Evolutionary conservation across 2,113 vertebrate genomes (phyloP).

Genomic region (Poeciliopsis turrubarensis): DNA sequence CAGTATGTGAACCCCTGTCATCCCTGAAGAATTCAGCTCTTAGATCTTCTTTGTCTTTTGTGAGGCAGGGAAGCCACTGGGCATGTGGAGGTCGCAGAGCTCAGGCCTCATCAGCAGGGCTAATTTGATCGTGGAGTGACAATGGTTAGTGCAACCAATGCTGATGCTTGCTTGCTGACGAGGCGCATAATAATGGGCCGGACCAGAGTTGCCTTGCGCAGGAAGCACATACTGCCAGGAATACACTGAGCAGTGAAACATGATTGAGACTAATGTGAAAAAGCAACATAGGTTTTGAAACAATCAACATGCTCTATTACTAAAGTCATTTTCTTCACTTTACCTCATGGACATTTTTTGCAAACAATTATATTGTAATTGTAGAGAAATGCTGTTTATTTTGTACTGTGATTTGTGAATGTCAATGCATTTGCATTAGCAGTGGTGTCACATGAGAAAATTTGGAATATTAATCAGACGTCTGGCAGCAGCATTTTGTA

Average conservation of each 20-base stretch:
- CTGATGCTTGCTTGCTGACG: constrained; percentile 37
- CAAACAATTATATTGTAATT: too few species aligned
- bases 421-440: too few species aligned
- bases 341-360: too few species aligned
- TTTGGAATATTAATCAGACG: too few species aligned
- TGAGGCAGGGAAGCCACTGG: constrained; percentile 74
- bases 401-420: too few species aligned
- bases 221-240: constrained; percentile 21
- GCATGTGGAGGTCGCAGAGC: constrained; percentile 87
- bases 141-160: constrained; percentile 78
- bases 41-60: constrained; percentile 73
- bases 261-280: too few species aligned
- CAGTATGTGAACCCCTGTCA: constrained; percentile 51
- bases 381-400: too few species aligned
- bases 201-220: constrained; percentile 22
- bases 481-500: too few species aligned
- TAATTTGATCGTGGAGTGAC: constrained; percentile 97
- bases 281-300: too few species aligned
- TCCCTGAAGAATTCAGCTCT: constrained; percentile 56
- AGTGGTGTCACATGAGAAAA: too few species aligned
- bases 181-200: constrained; percentile 66
- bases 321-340: too few species aligned
- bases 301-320: too few species aligned
- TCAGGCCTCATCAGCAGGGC: constrained; percentile 90
- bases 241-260: background rate